Evolutionary conservation across 2,888 invertebrate genomes (phyloP).

Genomic region (Trypoxylon attenuatum): DNA sequence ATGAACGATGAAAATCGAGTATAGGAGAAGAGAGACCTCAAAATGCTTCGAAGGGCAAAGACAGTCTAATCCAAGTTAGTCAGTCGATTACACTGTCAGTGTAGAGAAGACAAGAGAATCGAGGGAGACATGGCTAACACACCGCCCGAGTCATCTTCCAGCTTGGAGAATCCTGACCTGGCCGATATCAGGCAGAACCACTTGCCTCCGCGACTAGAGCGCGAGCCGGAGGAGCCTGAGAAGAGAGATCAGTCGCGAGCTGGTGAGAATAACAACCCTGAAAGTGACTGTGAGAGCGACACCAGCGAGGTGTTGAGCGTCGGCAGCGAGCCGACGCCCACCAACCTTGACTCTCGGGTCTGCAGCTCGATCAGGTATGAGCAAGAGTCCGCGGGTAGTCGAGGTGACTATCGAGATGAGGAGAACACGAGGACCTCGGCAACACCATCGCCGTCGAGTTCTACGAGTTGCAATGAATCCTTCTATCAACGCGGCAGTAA

Average conservation of each 20-base stretch:
- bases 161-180: constrained; percentile 45
- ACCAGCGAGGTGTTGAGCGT: constrained; percentile 89
- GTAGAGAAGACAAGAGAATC: neutral
- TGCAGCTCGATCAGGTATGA: constrained; percentile 52
- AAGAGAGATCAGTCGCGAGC: constrained; percentile 31
- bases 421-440: constrained; percentile 64
- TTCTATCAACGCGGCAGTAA: constrained; percentile 51
- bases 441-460: constrained; percentile 68
- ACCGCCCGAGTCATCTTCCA: constrained; percentile 49
- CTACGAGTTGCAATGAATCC: constrained; percentile 63
- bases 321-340: constrained; percentile 81
- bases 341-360: constrained; percentile 53
- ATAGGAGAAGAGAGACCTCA: too few species aligned
- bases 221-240: constrained; percentile 39
- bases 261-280: constrained; percentile 45
- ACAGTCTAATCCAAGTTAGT: constrained; percentile 7
- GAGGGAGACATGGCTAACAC: constrained; percentile 53
- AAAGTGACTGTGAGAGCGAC: constrained; percentile 71
- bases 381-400: constrained; percentile 55
- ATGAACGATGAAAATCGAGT: too few species aligned
- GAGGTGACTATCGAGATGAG: constrained; percentile 58
- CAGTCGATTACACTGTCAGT: neutral
- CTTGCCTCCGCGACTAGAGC: constrained; percentile 38
- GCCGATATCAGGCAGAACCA: constrained; percentile 48
- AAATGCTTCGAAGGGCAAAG: neutral